Conservation (phyloP, 2,113 vertebrate species). For the Prietella phreatophila region DNA sequence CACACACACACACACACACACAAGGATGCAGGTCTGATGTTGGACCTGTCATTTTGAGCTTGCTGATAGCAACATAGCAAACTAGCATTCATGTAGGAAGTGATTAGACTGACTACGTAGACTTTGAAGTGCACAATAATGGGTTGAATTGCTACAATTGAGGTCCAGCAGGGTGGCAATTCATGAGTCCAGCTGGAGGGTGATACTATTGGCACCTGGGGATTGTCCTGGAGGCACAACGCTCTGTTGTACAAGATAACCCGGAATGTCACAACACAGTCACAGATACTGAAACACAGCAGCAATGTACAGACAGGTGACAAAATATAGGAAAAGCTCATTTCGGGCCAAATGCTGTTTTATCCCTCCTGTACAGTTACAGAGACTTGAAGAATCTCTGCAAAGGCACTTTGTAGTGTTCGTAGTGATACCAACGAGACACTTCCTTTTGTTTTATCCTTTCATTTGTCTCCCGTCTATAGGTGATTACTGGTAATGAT, state of each 20-base stretch:
- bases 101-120: conserved; percentile 44
- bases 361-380: no score
- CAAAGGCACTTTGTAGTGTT: no score
- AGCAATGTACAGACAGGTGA: conserved; percentile 1
- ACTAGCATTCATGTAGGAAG: conserved; percentile 28
- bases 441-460: not conserved
- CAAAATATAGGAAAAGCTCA: not conserved
- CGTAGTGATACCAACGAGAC: not conserved
- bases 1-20: no score
- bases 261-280: not conserved
- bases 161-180: conserved; percentile 46
- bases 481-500: not conserved
- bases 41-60: conserved; percentile 24
- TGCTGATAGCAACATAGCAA: conserved; percentile 39
- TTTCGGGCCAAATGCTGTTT: not conserved
- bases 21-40: conserved; percentile 13
- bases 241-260: conserved; percentile 28
- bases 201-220: conserved; percentile 31
- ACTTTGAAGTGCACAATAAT: conserved; percentile 50
- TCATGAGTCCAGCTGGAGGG: conserved; percentile 42
- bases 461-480: not conserved
- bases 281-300: conserved; percentile 11
- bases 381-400: no score
- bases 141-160: conserved; percentile 24
- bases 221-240: conserved; percentile 37